Conservation (phyloP, 2,113 vertebrate species). For the Ia io region DNA sequence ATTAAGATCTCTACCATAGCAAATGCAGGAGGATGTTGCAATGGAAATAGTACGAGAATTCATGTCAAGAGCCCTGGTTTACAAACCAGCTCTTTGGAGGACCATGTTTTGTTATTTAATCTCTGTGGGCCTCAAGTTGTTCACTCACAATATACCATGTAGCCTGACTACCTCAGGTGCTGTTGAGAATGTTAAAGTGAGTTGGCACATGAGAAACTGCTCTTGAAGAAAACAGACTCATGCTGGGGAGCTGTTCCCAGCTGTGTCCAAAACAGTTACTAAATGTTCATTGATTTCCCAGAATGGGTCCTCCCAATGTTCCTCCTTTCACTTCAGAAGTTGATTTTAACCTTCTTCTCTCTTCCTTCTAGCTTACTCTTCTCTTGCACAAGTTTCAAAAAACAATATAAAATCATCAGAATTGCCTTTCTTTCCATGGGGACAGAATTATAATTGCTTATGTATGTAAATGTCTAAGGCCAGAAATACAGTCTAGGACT, state of each 20-base stretch:
- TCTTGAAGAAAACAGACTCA: slow-evolving; percentile 30
- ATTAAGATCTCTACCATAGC: background rate
- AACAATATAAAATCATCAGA: background rate
- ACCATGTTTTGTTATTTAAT: background rate
- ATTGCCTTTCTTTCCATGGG: background rate
- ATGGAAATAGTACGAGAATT: background rate
- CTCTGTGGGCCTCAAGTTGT: background rate
- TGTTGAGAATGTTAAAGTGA: background rate
- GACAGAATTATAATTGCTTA: background rate
- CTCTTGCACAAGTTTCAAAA: background rate
- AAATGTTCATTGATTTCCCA: slow-evolving; percentile 26
- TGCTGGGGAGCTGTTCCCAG: slow-evolving; percentile 10
- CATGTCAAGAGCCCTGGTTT: background rate
- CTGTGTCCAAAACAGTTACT: background rate
- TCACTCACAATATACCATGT: background rate
- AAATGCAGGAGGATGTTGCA: background rate
- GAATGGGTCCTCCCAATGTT: background rate
- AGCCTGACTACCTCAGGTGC: background rate
- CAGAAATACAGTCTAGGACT: background rate
- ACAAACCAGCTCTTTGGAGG: background rate
- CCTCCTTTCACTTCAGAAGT: background rate
- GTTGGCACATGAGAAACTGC: background rate
- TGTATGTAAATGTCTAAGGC: background rate
- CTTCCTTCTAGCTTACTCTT: background rate
- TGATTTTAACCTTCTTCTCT: background rate